Base-by-base conservation (phyloP, 2,113 vertebrate species). In the Calypte anna region DNA sequence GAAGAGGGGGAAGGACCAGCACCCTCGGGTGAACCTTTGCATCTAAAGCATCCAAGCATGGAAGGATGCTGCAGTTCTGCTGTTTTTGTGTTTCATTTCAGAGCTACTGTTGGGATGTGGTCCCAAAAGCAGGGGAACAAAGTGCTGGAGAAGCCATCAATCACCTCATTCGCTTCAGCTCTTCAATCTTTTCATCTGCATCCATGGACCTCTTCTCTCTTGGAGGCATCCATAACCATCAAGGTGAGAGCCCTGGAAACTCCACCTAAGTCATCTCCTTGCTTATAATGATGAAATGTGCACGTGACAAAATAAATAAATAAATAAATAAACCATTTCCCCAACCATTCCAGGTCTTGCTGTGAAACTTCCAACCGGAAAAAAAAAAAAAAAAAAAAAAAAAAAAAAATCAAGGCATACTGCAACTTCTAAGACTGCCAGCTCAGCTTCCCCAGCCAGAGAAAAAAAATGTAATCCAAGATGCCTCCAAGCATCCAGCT, bases 201-300 rank as follows among this genome's bases (percentile, higher is more conserved):
- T 6, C 31, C 0, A 0, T 20, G 31, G 28, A 19, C 17, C 15
- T 25, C 51, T 53, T 18, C 70, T 63, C 19, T 75, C 33, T 33
- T 8, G 68, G 25, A 62, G 24, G 20, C 28, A 51, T 7, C 74
- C 6, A 1, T 19, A 66, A 44, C 48, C 36, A 43, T 19, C 4
- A 1, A 40, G 38, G 38, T 40, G 38, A 40, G 38, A 40, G 38
- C 38, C 58, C 70, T 30, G 33, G 64, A 72, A 91, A 70, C 31
- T 38, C 40, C 55, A n/a, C 20, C 36, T 46, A n/a, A 36, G 24
- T 63, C 36, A 43, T 27, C 72, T 27, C 3, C 25, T 36, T 54
- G 9, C 53, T 54, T 0, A 0, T 24, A 23, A 27, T 3, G 40
- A 74, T 9, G 28, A 80, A 77, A 69, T 0, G 3, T 0, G 59